phyloP scores from a whole-genome alignment of 2,888 invertebrate species.

The Agrilus biguttatus region DNA sequence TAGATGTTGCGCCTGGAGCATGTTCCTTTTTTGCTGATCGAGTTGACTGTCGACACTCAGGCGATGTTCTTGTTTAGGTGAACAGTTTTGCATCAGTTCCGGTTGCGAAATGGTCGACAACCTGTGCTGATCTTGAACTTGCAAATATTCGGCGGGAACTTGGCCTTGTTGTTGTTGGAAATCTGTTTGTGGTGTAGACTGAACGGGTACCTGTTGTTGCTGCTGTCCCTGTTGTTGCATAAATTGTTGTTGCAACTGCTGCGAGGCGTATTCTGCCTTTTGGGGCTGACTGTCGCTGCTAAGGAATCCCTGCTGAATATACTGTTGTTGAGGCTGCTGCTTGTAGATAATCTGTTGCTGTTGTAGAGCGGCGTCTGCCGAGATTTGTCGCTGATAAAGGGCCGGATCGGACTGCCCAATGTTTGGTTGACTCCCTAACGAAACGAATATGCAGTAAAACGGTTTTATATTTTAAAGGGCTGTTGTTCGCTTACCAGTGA shows the following conservation, averaged over 20 bases:
- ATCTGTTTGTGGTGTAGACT: conserved; percentile 22
- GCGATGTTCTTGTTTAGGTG: conserved; percentile 14
- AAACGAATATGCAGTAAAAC: too few species aligned
- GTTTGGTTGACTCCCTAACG: too few species aligned
- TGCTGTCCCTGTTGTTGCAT: conserved; percentile 15
- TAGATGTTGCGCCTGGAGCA: conserved; percentile 16
- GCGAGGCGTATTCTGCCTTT: conserved; percentile 12
- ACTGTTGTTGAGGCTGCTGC: conserved; percentile 11
- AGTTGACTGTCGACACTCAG: conserved; percentile 27
- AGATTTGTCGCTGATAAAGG: conserved; percentile 25
- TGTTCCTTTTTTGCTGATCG: conserved; percentile 21
- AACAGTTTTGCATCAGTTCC: conserved; percentile 18
- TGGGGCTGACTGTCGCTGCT: conserved; percentile 18
- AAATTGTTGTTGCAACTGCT: conserved; percentile 11
- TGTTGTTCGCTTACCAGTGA: conserved; percentile 8
- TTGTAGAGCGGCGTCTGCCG: conserved; percentile 1
- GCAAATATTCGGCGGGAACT: conserved; percentile 16
- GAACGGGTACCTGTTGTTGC: too few species aligned
- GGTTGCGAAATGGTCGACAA: conserved; percentile 28
- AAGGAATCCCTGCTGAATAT: conserved; percentile 11
- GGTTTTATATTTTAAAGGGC: conserved; percentile 14
- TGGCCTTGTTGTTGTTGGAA: conserved; percentile 21
- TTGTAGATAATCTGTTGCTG: conserved; percentile 13
- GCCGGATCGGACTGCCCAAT: too few species aligned
- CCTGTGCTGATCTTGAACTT: conserved; percentile 23